Percentiles rank a stretch among this genome's conserved stretches.
Conservation (phyloP, 2,113 vertebrate genomes). For the Clupea harengus region DNA sequence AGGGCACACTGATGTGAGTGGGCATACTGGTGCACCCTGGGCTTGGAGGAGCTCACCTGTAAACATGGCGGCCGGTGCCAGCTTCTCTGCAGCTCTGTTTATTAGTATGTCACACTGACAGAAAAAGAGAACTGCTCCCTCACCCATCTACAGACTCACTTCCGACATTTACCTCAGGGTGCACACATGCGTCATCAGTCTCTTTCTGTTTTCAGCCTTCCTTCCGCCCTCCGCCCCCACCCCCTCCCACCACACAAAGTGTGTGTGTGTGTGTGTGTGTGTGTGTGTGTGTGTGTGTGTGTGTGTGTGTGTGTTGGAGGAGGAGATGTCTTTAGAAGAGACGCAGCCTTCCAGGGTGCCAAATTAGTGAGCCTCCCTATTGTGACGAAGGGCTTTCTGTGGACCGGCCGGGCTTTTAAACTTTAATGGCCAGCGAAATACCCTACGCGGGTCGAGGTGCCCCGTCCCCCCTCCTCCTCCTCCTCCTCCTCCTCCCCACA, state of each 20-base stretch:
- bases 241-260: neutral
- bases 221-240: neutral
- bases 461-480: conserved; percentile 20
- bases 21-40: no score
- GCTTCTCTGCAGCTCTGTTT: neutral
- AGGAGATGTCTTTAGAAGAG: conserved; percentile 6
- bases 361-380: conserved; percentile 54
- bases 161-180: neutral
- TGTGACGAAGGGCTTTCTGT: conserved; percentile 51
- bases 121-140: neutral
- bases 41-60: neutral
- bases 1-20: no score
- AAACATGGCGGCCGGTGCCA: neutral
- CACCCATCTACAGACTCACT: neutral
- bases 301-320: conserved; percentile 31
- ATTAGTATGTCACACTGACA: neutral
- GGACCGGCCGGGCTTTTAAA: conserved; percentile 61
- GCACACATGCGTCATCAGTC: conserved; percentile 4
- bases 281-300: conserved; percentile 16
- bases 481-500: conserved; percentile 45
- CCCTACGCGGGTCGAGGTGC: conserved; percentile 47
- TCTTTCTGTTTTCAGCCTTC: neutral
- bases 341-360: conserved; percentile 54
- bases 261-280: neutral
- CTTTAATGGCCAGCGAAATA: conserved; percentile 65